These are phyloP conservation scores for Hypsopygia costalis DNA, from an alignment of 2,888 invertebrate genomes.

Conservation along the genomic window DNA sequence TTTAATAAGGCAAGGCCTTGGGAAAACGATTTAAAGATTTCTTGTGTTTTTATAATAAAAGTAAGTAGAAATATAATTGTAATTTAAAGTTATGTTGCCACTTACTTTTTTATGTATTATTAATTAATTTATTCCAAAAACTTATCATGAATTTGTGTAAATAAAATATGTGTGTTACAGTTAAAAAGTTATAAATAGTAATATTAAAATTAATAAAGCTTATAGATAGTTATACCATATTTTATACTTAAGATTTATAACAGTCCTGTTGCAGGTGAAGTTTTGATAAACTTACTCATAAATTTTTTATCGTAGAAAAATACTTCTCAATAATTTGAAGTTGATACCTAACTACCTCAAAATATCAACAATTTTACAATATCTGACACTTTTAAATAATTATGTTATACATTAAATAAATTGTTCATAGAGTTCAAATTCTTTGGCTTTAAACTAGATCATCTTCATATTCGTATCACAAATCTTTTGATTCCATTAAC, in stretches of 20 bases:
- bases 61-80: no score
- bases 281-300: constrained; percentile 29
- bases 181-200: neutral
- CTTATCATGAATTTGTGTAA: no score
- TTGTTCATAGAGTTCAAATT: constrained; percentile 17
- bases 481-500: constrained; percentile 44
- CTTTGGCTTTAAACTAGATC: constrained; percentile 62
- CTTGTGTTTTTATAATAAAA: no score
- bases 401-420: constrained; percentile 13
- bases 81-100: no score
- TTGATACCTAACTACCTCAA: constrained; percentile 28
- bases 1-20: no score
- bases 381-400: constrained; percentile 9
- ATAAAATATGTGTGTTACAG: no score
- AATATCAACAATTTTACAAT: constrained; percentile 18
- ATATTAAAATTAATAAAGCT: neutral
- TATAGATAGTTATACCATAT: neutral
- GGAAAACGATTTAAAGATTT: no score
- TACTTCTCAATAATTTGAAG: constrained; percentile 32
- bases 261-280: constrained; percentile 35
- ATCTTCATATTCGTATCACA: constrained; percentile 68
- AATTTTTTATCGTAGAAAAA: constrained; percentile 46
- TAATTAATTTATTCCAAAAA: no score
- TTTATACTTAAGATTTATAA: constrained; percentile 7
- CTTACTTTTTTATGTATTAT: no score